Base-by-base conservation (phyloP, 1,140 invertebrate species). In the Bombyx mori region DNA sequence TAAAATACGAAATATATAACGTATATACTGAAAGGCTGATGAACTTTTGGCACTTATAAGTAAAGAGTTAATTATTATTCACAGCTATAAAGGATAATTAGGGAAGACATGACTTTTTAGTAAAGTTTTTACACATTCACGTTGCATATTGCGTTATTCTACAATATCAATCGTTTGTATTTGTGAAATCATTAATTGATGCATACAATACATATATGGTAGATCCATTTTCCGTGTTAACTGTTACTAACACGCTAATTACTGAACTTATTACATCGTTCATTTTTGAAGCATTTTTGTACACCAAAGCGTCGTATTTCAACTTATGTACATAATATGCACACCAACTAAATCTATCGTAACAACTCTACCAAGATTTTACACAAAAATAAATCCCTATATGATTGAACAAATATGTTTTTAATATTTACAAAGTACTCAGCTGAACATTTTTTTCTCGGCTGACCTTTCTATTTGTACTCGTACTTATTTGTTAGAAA, bases 401-500 rank as follows among this genome's bases (percentile, higher is more conserved):
- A 54, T 12, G 35, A 53, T 55, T 56, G 10, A 56, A 69, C 59
- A 68, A 56, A 54, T 61, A 35, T 46, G 26, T 35, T 35, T 35
- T 7, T 42, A 22, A 60, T 76, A 77, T 79, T 68, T 78, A 80
- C 74, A 80, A 48, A 68, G 73, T 71, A 60, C 66, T 75, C 68
- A 76, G 26, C 26, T 35, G 26, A 35, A 35, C 4, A 35, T 35
- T 35, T 35, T 18, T 35, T 35, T 35, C 26, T 60, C 60, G 67
- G 62, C 66, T 66, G 71, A 65, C 66, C 65, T 71, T 58, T 73
- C 71, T 78, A 75, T 86, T 84, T 84, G 82, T 84, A 86, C 26
- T 35, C 26, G 26, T 35, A 2, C 80, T 84, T 84, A 83, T 77
- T 79, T 79, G 71, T 76, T 86, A 84, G 66, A 84, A 86, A 86